Base-by-base conservation (phyloP, 2,113 vertebrate genomes). In the Verasper variegatus region DNA sequence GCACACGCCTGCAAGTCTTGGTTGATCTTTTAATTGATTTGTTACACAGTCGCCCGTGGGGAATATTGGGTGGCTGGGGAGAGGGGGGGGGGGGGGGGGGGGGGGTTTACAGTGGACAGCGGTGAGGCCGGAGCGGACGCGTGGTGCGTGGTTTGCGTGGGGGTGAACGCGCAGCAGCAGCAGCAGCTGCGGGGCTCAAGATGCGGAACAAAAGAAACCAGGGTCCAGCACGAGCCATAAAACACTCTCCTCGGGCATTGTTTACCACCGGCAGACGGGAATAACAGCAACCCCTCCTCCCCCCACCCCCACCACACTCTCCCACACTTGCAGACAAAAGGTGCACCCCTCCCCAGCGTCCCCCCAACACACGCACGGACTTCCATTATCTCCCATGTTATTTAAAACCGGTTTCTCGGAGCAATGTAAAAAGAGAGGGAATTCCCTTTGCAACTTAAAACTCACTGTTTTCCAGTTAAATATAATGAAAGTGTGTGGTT, bases 141-240 rank as follows among this genome's bases (percentile, higher is more conserved):
- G 87, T 88, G 87, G 80, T 89, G 89, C 83, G 74, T 82, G 84
- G 76, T 82, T 91, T 85, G 75, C n/a, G 86, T 80, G 84, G 78
- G 90, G 94, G 94, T 58, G 94, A 93, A 93, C 93, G 92, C 90
- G 92, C 94, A 90, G 95, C 96, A 49, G 47, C 42, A 12, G 92
- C 94, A 91, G 95, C 96, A 96, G 96, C 96, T 96, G 96, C 93
- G 86, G 75, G 88, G 90, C 94, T 93, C 92, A 78, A 24, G 83
- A 85, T 74, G 83, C 76, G 84, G 86, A 87, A 95, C 95, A 96
- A 95, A 96, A 95, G 92, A 94, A 95, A 96, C 95, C 95, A 95
- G 95, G 95, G 95, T 94, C 63, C 92, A 93, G 92, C 96, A 95
- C 95, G 96, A 92, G 93, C 86, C 89, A 89, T 93, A 92, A 92